Conservation (phyloP, 2,797 vertebrate species). For the Rhinatrema bivittatum region DNA sequence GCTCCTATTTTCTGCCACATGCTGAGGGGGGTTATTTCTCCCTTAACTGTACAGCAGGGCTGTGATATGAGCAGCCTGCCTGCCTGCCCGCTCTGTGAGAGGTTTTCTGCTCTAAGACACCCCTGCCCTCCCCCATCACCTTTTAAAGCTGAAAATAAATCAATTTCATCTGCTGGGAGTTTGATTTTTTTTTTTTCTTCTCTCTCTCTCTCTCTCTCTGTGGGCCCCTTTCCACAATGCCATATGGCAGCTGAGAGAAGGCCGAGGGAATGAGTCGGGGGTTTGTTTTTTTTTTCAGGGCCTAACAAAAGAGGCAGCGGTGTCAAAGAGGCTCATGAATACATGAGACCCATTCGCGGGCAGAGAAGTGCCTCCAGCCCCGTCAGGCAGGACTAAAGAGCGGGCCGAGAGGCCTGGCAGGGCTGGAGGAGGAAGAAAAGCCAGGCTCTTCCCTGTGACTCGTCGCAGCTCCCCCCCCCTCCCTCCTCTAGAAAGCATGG, state of each 20-base stretch:
- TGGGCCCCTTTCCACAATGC: conserved; percentile 54
- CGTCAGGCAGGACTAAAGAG: conserved; percentile 37
- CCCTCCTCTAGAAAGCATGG: conserved; percentile 18
- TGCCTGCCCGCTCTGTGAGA: conserved; percentile 26
- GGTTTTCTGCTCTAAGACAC: conserved; percentile 57
- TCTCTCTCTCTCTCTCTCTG: conserved; percentile 38
- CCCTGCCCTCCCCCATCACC: conserved; percentile 32
- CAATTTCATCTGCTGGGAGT: conserved; percentile 58
- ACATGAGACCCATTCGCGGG: conserved; percentile 34
- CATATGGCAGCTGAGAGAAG: conserved; percentile 67
- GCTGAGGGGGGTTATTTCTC: no score
- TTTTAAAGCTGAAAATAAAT: conserved; percentile 62
- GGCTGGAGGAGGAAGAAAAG: conserved; percentile 29
- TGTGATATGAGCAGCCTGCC: conserved; percentile 47
- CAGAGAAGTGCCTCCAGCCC: conserved; percentile 36
- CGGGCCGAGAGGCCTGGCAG: conserved; percentile 35
- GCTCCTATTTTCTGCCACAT: conserved; percentile 50
- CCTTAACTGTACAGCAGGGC: conserved; percentile 38
- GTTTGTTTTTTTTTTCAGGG: conserved; percentile 53
- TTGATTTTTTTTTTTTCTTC: conserved; percentile 48
- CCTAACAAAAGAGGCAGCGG: conserved; percentile 51
- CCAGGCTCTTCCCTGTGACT: conserved; percentile 11
- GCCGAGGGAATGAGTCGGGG: conserved; percentile 40
- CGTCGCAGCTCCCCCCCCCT: conserved; percentile 14
- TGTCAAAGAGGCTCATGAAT: conserved; percentile 54